Conservation (phyloP, 2,113 vertebrate genomes). For the Amazona vittata region DNA sequence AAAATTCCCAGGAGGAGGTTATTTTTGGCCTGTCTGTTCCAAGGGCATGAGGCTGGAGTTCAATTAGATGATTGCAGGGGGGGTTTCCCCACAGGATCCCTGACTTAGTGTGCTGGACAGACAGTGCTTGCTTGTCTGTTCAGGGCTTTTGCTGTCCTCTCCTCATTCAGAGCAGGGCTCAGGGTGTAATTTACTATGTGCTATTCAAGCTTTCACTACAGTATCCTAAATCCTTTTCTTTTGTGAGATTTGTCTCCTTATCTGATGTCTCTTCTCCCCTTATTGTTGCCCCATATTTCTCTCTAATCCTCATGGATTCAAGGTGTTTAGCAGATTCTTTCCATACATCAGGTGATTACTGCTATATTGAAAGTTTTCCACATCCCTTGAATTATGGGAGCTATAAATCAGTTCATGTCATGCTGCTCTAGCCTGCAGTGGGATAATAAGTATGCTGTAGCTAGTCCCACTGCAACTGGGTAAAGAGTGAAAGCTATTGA, state of each 20-base stretch:
- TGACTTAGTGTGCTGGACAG: not conserved
- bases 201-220: not conserved
- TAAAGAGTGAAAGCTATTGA: not conserved
- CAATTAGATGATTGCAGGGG: not conserved
- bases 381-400: not conserved
- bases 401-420: not conserved
- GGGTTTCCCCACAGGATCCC: not conserved
- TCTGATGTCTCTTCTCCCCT: not conserved
- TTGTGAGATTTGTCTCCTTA: not conserved
- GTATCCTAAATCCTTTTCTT: not conserved
- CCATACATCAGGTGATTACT: not conserved
- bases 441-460: not conserved
- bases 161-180: slow-evolving; percentile 23
- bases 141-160: slow-evolving; percentile 17
- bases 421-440: not conserved
- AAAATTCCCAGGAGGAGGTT: not conserved
- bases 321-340: not conserved
- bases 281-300: not conserved
- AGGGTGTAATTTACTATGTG: slow-evolving; percentile 6
- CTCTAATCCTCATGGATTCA: not conserved
- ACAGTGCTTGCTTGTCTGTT: not conserved
- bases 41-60: not conserved
- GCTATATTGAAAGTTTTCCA: not conserved
- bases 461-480: not conserved
- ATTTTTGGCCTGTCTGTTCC: not conserved